These are phyloP conservation scores for Drosophila aff. DNA, from an alignment of 1,140 invertebrate genomes.

Conservation along the genomic window DNA sequence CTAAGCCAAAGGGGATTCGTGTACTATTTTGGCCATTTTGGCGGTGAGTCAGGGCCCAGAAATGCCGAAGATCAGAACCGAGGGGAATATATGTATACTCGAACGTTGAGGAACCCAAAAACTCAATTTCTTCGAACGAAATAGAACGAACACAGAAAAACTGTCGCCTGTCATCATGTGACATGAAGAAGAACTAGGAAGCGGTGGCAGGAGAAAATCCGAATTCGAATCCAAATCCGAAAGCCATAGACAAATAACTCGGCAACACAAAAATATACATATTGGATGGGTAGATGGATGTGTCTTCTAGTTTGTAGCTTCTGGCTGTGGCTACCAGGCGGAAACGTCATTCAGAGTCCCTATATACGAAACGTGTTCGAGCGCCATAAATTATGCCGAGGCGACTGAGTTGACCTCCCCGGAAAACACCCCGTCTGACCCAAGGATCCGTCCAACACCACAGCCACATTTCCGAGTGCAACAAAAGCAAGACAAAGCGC, in stretches of 20 bases:
- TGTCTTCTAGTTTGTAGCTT: conserved; percentile 21
- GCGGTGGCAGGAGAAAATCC: conserved; percentile 49
- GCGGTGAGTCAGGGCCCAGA: conserved; percentile 51
- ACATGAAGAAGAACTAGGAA: conserved; percentile 74
- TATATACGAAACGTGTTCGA: conserved; percentile 65
- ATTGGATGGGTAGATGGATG: conserved; percentile 32
- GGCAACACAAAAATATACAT: conserved; percentile 4
- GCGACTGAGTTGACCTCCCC: conserved; percentile 41
- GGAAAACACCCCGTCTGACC: conserved; percentile 4
- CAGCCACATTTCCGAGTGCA: conserved; percentile 20
- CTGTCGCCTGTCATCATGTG: conserved; percentile 79
- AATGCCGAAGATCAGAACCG: conserved; percentile 40
- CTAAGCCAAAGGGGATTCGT: conserved; percentile 38
- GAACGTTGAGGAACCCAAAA: conserved; percentile 29
- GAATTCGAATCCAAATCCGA: conserved; percentile 22
- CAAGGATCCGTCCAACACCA: not conserved
- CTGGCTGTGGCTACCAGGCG: conserved; percentile 14
- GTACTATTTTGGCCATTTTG: conserved; percentile 58
- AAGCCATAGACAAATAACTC: conserved; percentile 31
- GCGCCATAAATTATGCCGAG: conserved; percentile 72
- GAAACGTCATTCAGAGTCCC: conserved; percentile 43
- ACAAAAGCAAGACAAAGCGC: conserved; percentile 53
- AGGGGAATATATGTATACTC: conserved; percentile 5
- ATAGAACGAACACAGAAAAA: conserved; percentile 48
- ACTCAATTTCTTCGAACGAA: conserved; percentile 43